Evolutionary conservation across 2,888 invertebrate species (phyloP).

Genomic region (Ophion ellenae): DNA sequence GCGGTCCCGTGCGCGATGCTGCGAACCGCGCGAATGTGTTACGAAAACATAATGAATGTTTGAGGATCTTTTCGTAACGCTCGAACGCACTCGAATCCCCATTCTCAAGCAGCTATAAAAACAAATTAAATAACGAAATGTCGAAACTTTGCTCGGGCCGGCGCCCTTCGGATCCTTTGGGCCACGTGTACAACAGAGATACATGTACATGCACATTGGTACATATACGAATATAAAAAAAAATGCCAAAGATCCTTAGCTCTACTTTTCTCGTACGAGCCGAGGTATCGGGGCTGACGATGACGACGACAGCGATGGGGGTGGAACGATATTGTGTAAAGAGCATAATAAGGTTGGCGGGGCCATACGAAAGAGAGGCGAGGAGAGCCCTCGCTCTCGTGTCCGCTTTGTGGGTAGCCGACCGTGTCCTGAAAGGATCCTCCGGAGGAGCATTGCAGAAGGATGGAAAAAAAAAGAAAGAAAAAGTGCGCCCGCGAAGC

Average conservation of each 20-base stretch:
- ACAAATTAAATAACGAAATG: conserved; percentile 79
- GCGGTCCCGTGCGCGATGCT: conserved; percentile 33
- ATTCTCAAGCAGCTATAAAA: conserved; percentile 81
- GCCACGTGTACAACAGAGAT: not conserved
- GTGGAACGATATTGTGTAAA: conserved; percentile 82
- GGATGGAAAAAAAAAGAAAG: conserved; percentile 31
- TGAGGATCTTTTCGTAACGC: conserved; percentile 74
- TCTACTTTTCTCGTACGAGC: conserved; percentile 51
- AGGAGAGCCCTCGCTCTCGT: conserved; percentile 56
- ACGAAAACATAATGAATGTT: conserved; percentile 83
- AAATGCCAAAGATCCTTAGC: conserved; percentile 40
- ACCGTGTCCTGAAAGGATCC: conserved; percentile 82
- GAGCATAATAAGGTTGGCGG: conserved; percentile 81
- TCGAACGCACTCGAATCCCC: conserved; percentile 74
- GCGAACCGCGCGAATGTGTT: conserved; percentile 73
- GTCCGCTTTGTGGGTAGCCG: conserved; percentile 82
- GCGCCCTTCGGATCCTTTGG: conserved; percentile 42
- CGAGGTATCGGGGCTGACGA: conserved; percentile 58
- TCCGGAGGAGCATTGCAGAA: conserved; percentile 58
- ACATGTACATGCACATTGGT: not conserved
- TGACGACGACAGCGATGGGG: conserved; percentile 62
- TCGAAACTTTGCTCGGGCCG: conserved; percentile 58
- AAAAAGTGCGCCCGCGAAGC: conserved; percentile 29
- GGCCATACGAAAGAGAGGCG: conserved; percentile 68
- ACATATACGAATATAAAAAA: not conserved